Evolutionary conservation across 2,888 invertebrate species (phyloP).

Genomic region (Diadromus collaris): DNA sequence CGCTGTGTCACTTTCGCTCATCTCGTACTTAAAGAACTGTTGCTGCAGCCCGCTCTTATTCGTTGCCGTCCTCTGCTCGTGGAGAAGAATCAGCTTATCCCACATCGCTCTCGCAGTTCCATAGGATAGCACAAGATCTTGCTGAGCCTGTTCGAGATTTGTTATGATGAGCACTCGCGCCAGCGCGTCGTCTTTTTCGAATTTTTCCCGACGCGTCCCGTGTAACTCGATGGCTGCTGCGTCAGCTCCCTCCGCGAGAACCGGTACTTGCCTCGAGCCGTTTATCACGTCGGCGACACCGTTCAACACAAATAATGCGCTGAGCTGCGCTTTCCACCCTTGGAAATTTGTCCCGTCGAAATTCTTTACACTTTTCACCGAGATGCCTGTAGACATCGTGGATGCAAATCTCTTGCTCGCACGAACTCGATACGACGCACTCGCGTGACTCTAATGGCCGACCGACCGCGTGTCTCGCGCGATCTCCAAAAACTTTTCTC

Average conservation of each 20-base stretch:
- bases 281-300: conserved; percentile 29
- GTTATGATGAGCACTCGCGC: too few relatives aligned
- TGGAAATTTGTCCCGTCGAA: conserved; percentile 48
- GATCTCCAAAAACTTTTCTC: background rate
- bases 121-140: too few relatives aligned
- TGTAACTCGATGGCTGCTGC: conserved; percentile 10
- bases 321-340: conserved; percentile 37
- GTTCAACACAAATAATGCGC: conserved; percentile 36
- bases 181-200: too few relatives aligned
- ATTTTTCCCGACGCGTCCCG: too few relatives aligned
- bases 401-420: conserved; percentile 15
- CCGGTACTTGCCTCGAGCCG: conserved; percentile 8
- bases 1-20: conserved; percentile 17
- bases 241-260: conserved; percentile 9
- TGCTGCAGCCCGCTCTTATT: conserved; percentile 22
- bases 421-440: background rate
- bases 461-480: background rate
- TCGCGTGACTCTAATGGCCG: background rate
- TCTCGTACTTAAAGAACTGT: conserved; percentile 19
- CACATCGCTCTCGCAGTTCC: background rate
- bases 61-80: conserved; percentile 54
- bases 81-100: conserved; percentile 11
- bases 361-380: conserved; percentile 20
- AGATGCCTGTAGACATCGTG: conserved; percentile 46
- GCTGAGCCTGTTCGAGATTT: too few relatives aligned